phyloP scores from a whole-genome alignment of 2,113 vertebrate genomes.

The Gracilinanus agilis region DNA sequence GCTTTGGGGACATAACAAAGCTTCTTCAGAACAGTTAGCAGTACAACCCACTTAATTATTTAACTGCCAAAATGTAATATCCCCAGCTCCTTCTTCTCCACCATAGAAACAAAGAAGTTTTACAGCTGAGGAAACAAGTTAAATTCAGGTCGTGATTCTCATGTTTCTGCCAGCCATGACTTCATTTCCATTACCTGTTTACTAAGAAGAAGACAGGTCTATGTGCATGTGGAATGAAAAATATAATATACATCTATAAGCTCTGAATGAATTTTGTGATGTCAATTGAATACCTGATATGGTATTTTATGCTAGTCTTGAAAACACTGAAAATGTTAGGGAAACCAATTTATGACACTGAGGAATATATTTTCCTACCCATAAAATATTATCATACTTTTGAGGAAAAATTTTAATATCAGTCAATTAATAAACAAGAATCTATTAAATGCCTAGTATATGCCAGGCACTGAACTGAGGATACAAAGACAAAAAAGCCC shows the following conservation, averaged over 20 bases:
- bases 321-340: background rate
- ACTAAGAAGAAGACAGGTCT: background rate
- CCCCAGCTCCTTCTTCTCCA: background rate
- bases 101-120: background rate
- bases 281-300: background rate
- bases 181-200: background rate
- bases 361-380: background rate
- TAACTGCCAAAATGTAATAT: background rate
- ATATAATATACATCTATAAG: background rate
- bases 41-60: conserved; percentile 16
- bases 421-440: background rate
- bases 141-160: background rate
- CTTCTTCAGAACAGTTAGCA: background rate
- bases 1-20: conserved; percentile 37
- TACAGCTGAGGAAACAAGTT: background rate
- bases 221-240: background rate
- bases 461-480: background rate
- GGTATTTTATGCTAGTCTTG: background rate
- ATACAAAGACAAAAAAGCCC: background rate
- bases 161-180: background rate
- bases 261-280: background rate
- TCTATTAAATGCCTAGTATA: background rate
- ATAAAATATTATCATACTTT: background rate
- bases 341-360: background rate
- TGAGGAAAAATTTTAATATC: background rate